Base-by-base conservation (phyloP, 2,888 invertebrate species). In the Dorcus hopei region DNA sequence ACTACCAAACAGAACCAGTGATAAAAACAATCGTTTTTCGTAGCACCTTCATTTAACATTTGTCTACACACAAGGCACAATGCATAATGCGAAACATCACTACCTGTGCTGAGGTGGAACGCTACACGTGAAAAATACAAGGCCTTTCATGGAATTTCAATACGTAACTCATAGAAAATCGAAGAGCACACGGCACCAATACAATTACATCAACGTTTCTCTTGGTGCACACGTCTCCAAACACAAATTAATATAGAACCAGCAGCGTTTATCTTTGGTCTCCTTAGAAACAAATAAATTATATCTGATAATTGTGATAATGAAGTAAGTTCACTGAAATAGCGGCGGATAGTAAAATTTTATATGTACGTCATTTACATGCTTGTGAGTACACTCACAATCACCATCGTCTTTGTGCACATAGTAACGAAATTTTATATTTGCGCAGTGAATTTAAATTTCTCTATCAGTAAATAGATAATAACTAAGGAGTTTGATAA, bases 101-200 rank as follows among this genome's bases (percentile, higher is more conserved):
- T 33, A 33, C 26, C 26, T 33, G 26, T 33, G 26, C 26, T 7
- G 26, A 33, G 26, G 26, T 33, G 26, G 26, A 33, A 33, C 26
- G 26, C 26, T 33, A 33, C 26, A 33, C 26, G 26, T 33, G 26
- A 42, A 42, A 42, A 42, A 42, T 14, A 14, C 42, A 42, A 42
- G 42, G 42, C 16, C 42, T 42, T 42, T 16, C 42, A 42, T 14
- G 9, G 11, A 33, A 33, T 33, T 33, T 33, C 26, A 33, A 14
- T 16, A 42, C 42, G 42, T 42, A 42, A 42, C 16, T 50, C 9
- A 51, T 56, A 39, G 33, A 38, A 38, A 52, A 57, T 57, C 47
- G 39, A 43, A 51, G 40, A 57, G 57, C 57, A 47, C 57, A 57
- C 57, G 57, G 52, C 57, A 57, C 57, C 57, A 57, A 52, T 16